Conservation (phyloP, 1,140 invertebrate genomes). For the Drosophila ogumai region DNA sequence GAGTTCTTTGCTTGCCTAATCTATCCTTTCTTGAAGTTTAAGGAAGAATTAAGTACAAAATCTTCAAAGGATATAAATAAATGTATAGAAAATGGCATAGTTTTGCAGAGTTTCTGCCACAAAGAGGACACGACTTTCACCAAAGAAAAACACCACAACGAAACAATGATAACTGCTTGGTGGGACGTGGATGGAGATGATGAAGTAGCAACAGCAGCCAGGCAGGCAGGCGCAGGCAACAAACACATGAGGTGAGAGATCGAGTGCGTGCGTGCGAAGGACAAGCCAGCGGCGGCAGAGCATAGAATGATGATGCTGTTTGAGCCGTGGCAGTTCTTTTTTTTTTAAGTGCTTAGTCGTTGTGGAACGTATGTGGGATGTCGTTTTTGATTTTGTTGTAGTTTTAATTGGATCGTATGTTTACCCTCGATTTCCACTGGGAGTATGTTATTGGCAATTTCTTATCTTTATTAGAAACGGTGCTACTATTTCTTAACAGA, state of each 20-base stretch:
- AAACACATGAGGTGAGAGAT: slow-evolving; percentile 24
- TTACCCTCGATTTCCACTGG: slow-evolving; percentile 85
- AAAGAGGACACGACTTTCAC: too few species aligned
- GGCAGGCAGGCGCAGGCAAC: slow-evolving; percentile 16
- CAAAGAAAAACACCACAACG: not conserved
- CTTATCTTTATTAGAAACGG: slow-evolving; percentile 84
- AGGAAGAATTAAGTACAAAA: not conserved
- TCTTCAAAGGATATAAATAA: not conserved
- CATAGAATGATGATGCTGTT: slow-evolving; percentile 32
- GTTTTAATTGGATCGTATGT: slow-evolving; percentile 46
- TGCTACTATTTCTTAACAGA: slow-evolving; percentile 83
- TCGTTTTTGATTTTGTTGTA: slow-evolving; percentile 10
- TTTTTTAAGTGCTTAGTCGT: slow-evolving; percentile 16
- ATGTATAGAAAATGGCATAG: not conserved
- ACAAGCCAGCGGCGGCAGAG: slow-evolving; percentile 16
- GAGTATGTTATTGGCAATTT: slow-evolving; percentile 85
- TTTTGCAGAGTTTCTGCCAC: too few species aligned
- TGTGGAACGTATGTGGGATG: slow-evolving; percentile 37
- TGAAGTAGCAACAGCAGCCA: slow-evolving; percentile 17
- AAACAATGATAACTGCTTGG: not conserved
- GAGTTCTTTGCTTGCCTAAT: not conserved
- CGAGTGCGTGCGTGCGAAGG: slow-evolving; percentile 20
- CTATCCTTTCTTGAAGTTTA: not conserved
- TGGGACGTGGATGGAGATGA: not conserved
- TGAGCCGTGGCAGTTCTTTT: slow-evolving; percentile 19